Percentiles rank a stretch among this genome's conserved stretches.
phyloP scores from a whole-genome alignment of 2,113 vertebrate species.

The Trogon melanurus region DNA sequence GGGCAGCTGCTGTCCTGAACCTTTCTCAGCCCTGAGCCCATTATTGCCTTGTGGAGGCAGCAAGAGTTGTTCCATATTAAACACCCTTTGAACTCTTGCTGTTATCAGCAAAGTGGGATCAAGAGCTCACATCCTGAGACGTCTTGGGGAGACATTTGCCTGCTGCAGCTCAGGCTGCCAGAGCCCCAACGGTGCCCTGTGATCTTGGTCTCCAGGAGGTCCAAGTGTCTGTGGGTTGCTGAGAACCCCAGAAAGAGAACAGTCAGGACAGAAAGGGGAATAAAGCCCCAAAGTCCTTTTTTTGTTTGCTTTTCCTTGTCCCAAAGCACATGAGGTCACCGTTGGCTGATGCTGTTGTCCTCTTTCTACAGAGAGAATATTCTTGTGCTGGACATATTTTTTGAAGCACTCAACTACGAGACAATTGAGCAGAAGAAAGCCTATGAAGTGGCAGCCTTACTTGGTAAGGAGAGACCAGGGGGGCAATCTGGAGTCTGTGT shows the following conservation, averaged over 20 bases:
- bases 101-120: background rate
- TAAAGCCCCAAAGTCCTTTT: background rate
- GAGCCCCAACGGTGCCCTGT: background rate
- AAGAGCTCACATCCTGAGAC: background rate
- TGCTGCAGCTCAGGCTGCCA: background rate
- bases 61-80: background rate
- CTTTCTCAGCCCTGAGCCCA: background rate
- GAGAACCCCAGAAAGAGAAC: background rate
- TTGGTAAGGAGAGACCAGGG: slow-evolving; percentile 79
- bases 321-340: background rate
- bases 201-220: background rate
- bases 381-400: slow-evolving; percentile 97
- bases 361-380: slow-evolving; percentile 91
- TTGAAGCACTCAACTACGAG: slow-evolving; percentile 98
- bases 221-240: background rate
- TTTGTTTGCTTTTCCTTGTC: background rate
- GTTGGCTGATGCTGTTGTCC: background rate
- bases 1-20: rapidly evolving
- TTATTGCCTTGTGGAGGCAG: background rate
- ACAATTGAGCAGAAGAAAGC: slow-evolving; percentile 99
- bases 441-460: slow-evolving; percentile 95
- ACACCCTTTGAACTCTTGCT: background rate
- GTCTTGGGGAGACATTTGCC: background rate
- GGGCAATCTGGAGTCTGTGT: background rate
- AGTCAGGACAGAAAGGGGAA: background rate